Conservation (phyloP, 53 echinoderm and acorn worm genomes). For the Temnopleurus reevesii region DNA sequence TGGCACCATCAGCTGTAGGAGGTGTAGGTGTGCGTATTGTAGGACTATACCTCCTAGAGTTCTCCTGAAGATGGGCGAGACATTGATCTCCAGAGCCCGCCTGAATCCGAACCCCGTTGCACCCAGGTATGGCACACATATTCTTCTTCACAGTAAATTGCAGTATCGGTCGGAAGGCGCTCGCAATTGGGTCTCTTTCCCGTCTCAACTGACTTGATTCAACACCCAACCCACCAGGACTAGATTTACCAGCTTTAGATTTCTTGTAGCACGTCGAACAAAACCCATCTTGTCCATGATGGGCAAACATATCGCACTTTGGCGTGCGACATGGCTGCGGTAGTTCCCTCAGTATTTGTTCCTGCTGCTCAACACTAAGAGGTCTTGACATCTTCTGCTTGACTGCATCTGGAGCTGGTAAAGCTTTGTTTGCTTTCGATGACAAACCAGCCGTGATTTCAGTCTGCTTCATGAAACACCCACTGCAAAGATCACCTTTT, state of each 20-base stretch:
- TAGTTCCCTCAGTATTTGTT: not conserved
- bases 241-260: not conserved
- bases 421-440: not conserved
- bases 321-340: conserved; percentile 26
- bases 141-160: conserved; percentile 78
- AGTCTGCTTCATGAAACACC: conserved; percentile 69
- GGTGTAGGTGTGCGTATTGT: not conserved
- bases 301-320: conserved; percentile 47
- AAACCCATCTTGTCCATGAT: not conserved
- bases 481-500: conserved; percentile 71
- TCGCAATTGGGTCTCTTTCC: not conserved
- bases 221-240: not conserved
- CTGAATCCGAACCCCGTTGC: conserved; percentile 69
- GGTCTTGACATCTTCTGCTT: not conserved
- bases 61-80: conserved; percentile 1
- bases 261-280: conserved; percentile 43
- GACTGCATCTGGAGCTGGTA: not conserved
- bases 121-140: conserved; percentile 85
- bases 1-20: not conserved
- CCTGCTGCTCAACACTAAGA: conserved; percentile 16
- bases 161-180: not conserved
- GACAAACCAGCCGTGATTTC: conserved; percentile 28
- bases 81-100: conserved; percentile 13
- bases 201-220: not conserved
- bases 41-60: not conserved